These are phyloP conservation scores for Botrylloides violaceus DNA, from an alignment of 23 tunicate species.

Conservation along the genomic window DNA sequence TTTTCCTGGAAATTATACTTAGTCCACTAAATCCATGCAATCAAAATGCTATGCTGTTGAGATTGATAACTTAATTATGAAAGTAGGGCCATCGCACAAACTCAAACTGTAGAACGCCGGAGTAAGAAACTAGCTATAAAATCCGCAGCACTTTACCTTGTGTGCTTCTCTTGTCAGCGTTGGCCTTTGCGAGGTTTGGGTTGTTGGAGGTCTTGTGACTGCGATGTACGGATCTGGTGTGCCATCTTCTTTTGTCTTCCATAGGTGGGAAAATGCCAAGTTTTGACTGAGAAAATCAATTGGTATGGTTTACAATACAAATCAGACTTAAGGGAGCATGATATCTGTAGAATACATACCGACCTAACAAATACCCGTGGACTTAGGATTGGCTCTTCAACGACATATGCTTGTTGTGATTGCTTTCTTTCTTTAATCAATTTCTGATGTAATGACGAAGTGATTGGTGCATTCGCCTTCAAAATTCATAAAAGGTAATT, in stretches of 20 bases:
- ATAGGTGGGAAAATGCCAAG: slow-evolving; percentile 17
- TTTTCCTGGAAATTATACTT: too few relatives aligned
- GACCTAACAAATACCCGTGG: slow-evolving; percentile 26
- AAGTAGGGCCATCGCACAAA: too few relatives aligned
- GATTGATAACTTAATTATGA: too few relatives aligned
- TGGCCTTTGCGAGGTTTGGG: not conserved
- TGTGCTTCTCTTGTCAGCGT: not conserved
- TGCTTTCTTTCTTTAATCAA: not conserved
- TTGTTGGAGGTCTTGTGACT: slow-evolving; percentile 26
- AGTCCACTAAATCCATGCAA: too few relatives aligned
- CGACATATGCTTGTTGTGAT: not conserved
- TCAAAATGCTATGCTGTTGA: too few relatives aligned
- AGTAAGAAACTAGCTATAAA: too few relatives aligned
- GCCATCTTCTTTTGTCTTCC: slow-evolving; percentile 25
- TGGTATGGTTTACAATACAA: too few relatives aligned
- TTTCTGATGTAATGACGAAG: slow-evolving; percentile 8
- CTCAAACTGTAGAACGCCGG: too few relatives aligned
- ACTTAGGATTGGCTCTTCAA: slow-evolving; percentile 13
- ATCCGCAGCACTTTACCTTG: not conserved
- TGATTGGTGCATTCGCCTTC: not conserved
- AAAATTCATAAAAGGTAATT: not conserved
- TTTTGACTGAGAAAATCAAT: slow-evolving; percentile 17
- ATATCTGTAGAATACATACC: slow-evolving; percentile 10
- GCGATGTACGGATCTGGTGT: slow-evolving; percentile 23
- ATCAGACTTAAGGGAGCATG: too few relatives aligned